Evolutionary conservation across 2,797 vertebrate species (phyloP), one percentile per base, ranked within the genome.

Genomic region (Apogon talboti): DNA sequence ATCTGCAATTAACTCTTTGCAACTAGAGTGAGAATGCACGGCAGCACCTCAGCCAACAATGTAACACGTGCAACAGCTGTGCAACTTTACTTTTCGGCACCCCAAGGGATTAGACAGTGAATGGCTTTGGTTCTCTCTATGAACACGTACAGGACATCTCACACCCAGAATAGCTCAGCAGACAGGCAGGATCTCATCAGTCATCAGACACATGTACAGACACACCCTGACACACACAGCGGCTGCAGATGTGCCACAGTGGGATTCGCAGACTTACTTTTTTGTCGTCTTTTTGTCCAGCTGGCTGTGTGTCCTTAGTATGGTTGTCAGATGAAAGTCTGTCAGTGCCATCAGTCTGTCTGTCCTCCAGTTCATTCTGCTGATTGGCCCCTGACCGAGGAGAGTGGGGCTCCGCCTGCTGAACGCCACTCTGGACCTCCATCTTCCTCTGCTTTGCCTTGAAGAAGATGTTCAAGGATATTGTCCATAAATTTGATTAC

Each of bases 361-460:
- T 87, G 91, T 95, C 87, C 58, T 88, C 86, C 18, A 47, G 21
- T 67, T 86, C 93, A 80, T 80, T 90, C 87, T 89, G 93, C 88
- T 92, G 92, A 90, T 92, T 90, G 92, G 91, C 87, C 87, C 91
- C 94, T 66, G 92, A 89, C 82, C 79, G 91, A 76, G 81, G 74
- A 83, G 89, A 92, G 77, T 90, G 90, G 77, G 88, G 44, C 89
- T 95, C 94, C 21, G 87, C 83, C 90, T 93, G 90, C 84, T 92
- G 94, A 86, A 91, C 88, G 80, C 92, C 92, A 92, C 94, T 92
- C 91, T 95, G 91, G 76, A 94, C 93, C 91, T 95, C 95, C 95
- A 95, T 95, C 94, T 93, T 93, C 92, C 93, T 90, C 90, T 84
- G 90, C 90, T 82, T 91, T 87, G 91, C 89, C 76, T 91, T 71